Evolutionary conservation across 1,140 invertebrate genomes (phyloP), one percentile per base, ranked within the genome.

Genomic region (Oncopeltus fasciatus): DNA sequence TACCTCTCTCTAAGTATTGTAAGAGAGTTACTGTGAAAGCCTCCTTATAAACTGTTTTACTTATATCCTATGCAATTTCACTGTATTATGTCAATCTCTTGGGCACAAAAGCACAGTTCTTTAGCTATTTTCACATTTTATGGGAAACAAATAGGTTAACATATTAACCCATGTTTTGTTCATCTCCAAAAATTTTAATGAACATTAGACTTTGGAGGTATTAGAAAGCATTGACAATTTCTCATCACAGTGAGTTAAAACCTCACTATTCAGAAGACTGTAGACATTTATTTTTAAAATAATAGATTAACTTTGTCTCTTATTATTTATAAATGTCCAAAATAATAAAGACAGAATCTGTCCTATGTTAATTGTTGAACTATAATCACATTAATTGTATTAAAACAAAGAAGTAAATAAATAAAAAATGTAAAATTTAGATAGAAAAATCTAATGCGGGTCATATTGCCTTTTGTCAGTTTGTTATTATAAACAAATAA

Each of bases 311-410:
- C 31, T 14, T 38, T 38, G 14, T 8, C 14, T 24, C 49, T 20
- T 46, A 20, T 24, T 53, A 16, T 53, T 18, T 53, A 4, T 9
- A 27, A 53, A 2, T 26, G 49, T 53, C 49, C 21, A 53, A 2
- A 53, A 3, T 24, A 53, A 24, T 24, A 24, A 18, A 53, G 49
- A 53, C 16, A 24, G 20, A n/a, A 24, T 53, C 49, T 53, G 49
- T 53, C 49, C 49, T 53, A 53, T 53, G 16, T 53, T 53, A 27
- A 53, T 53, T n/a, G n/a, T n/a, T n/a, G n/a, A n/a, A n/a, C n/a
- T n/a, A n/a, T n/a, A n/a, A n/a, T n/a, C n/a, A n/a, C n/a, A n/a
- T n/a, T n/a, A n/a, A n/a, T n/a, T n/a, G n/a, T n/a, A n/a, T n/a
- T n/a, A n/a, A n/a, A n/a, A n/a, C n/a, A n/a, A n/a, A n/a, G n/a